Evolutionary conservation across 2,113 vertebrate genomes (phyloP), one percentile per base, ranked within the genome.

Genomic region (Malurus melanocephalus): DNA sequence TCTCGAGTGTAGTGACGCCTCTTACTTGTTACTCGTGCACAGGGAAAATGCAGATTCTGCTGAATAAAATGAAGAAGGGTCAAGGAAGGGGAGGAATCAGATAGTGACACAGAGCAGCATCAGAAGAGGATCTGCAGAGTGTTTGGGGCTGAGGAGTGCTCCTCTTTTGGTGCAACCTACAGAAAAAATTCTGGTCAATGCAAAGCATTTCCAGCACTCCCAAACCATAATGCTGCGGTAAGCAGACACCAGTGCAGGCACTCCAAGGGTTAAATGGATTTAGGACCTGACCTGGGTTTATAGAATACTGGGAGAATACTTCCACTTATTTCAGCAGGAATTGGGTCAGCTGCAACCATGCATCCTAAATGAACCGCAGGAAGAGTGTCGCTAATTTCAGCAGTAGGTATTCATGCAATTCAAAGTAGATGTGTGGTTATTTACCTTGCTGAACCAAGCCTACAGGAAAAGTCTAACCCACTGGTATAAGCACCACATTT

Each of bases 221-320:
- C 43, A 46, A 62, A 53, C 8, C 23, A n/a, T 1, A 0, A 4
- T 14, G 30, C 7, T 2, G 0, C 22, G 17, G 28, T 46, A n/a
- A 46, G 27, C 10, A 33, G 57, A 75, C 45, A 74, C 14, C 48
- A 48, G 10, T 33, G 33, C 32, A 64, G 61, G 16, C 2, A 1
- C 35, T 21, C 1, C 1, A 52, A 80, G 45, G 19, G 80, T 84
- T 90, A 86, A 81, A 3, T 0, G 1, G 59, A 73, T 79, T 90
- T 81, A 92, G 73, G 59, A 49, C 14, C 42, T n/a, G 53, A 84
- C 61, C 73, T 30, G 30, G n/a, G 45, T 74, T 86, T 89, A 75
- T 49, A 61, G 77, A 79, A 84, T 24, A 86, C 48, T 17, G 26
- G 59, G 68, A 69, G 46, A 86, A 84, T 65, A 88, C 53, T 86